Evolutionary conservation across 2,113 vertebrate genomes (phyloP).

Genomic region (Spea bombifrons): DNA sequence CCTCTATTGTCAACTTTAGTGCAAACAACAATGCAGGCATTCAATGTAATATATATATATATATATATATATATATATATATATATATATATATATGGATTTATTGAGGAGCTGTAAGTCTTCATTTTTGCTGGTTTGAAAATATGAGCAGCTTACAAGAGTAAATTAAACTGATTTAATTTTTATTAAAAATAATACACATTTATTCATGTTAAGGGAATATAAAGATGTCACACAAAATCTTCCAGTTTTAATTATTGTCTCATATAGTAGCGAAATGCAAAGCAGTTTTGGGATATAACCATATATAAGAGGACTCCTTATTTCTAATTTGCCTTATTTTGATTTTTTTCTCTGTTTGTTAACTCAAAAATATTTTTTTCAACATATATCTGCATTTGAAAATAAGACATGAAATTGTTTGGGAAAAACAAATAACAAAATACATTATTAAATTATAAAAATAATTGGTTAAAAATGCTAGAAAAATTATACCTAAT

Average conservation of each 20-base stretch:
- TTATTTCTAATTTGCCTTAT: conserved; percentile 1
- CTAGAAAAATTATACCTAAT: conserved; percentile 67
- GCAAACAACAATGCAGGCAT: no score
- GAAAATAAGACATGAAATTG: conserved; percentile 54
- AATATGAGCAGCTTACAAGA: not conserved
- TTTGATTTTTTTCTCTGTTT: conserved; percentile 5
- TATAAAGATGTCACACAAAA: conserved; percentile 17
- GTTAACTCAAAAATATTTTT: conserved; percentile 11
- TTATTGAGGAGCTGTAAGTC: no score
- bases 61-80: no score
- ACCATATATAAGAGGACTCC: conserved; percentile 1
- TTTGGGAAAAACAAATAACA: conserved; percentile 59
- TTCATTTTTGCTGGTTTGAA: no score
- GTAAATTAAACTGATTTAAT: conserved; percentile 36
- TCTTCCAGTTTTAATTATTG: conserved; percentile 35
- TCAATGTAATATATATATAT: no score
- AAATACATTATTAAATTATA: conserved; percentile 69
- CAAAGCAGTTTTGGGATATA: conserved; percentile 18
- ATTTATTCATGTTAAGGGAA: conserved; percentile 17
- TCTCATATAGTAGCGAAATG: conserved; percentile 4
- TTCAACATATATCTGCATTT: conserved; percentile 47
- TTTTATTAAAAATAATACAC: conserved; percentile 15
- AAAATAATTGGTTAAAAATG: conserved; percentile 65
- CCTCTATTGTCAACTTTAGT: no score
- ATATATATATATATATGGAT: no score